Conservation (phyloP, 2,797 vertebrate genomes). For the Pangasius mekongensis region DNA sequence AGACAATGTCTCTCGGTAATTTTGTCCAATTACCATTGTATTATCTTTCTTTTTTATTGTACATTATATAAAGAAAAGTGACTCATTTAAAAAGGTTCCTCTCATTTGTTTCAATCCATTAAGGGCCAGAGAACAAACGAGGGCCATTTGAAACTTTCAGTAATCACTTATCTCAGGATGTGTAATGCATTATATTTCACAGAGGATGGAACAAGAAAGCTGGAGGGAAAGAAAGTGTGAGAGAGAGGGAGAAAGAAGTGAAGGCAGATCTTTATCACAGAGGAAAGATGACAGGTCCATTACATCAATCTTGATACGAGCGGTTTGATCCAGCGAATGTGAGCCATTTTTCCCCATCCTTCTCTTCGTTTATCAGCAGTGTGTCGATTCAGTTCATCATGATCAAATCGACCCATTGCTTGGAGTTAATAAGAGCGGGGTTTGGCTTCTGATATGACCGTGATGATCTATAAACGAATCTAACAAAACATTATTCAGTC, state of each 20-base stretch:
- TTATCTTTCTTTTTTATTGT: background rate
- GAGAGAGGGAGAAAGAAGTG: slow-evolving; percentile 20
- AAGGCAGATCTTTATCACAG: slow-evolving; percentile 72
- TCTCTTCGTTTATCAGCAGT: slow-evolving; percentile 56
- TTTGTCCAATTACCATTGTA: background rate
- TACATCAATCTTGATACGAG: slow-evolving; percentile 70
- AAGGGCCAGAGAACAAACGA: background rate
- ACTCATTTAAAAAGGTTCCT: background rate
- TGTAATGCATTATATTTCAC: slow-evolving; percentile 10
- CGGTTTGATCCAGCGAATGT: slow-evolving; percentile 68
- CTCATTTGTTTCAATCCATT: background rate
- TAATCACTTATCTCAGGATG: background rate
- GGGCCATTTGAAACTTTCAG: background rate
- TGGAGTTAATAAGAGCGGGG: slow-evolving; percentile 23
- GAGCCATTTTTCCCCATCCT: slow-evolving; percentile 40
- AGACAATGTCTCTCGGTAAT: background rate
- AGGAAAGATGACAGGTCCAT: slow-evolving; percentile 79
- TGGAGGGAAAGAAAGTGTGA: background rate
- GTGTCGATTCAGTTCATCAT: slow-evolving; percentile 26
- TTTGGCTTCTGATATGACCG: background rate
- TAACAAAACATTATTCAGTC: slow-evolving; percentile 22
- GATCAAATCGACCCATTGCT: slow-evolving; percentile 35
- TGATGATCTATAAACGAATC: slow-evolving; percentile 19
- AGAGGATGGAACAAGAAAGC: background rate
- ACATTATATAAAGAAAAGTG: background rate